Conservation (phyloP, 1,140 invertebrate species). For the Stegodyphus mimosarum region DNA sequence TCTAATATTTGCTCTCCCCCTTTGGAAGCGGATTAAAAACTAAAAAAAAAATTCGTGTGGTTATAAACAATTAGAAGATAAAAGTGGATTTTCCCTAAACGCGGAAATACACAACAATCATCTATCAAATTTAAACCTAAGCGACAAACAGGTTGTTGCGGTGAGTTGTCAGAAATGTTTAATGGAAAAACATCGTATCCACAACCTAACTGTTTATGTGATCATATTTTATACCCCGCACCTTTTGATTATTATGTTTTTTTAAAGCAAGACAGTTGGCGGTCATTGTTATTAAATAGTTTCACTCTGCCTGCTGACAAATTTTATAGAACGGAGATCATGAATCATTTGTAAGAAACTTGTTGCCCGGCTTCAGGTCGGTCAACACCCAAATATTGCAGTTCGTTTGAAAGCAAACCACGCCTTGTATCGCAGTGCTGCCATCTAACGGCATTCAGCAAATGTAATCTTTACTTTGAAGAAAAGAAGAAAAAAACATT, state of each 20-base stretch:
- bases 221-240: conserved; percentile 21
- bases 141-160: too few species aligned
- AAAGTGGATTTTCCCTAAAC: too few species aligned
- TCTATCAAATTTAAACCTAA: too few species aligned
- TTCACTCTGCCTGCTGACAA: conserved; percentile 39
- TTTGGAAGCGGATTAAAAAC: too few species aligned
- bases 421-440: not conserved
- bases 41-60: too few species aligned
- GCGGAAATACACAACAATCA: too few species aligned
- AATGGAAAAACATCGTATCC: not conserved
- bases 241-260: not conserved
- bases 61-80: too few species aligned
- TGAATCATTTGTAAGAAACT: conserved; percentile 37
- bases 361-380: conserved; percentile 7
- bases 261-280: not conserved
- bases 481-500: too few species aligned
- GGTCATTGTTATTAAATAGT: conserved; percentile 52
- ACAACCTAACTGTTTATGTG: conserved; percentile 19
- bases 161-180: too few species aligned
- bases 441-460: not conserved
- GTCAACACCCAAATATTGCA: conserved; percentile 34
- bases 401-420: conserved; percentile 31
- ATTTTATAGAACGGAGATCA: conserved; percentile 35
- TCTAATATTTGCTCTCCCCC: too few species aligned
- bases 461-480: not conserved